phyloP scores from a whole-genome alignment of 2,113 vertebrate species.

The Rattus rattus region DNA sequence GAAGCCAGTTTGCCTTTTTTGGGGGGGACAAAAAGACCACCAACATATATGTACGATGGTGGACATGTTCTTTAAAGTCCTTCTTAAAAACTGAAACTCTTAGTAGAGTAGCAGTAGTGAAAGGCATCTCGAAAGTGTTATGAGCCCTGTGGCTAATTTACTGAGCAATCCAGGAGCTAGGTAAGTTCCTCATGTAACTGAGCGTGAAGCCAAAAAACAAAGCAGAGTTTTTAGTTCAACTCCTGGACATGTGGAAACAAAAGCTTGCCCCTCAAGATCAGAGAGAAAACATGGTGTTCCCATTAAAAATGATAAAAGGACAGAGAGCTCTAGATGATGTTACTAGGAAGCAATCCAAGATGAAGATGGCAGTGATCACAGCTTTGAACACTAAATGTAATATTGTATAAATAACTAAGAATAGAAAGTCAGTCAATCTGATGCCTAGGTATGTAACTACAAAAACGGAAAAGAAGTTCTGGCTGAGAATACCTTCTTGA shows the following conservation, averaged over 20 bases:
- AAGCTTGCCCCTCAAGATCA: constrained; percentile 52
- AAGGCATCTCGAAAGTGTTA: not conserved
- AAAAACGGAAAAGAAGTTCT: not conserved
- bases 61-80: not conserved
- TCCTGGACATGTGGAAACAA: not conserved
- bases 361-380: not conserved
- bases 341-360: not conserved
- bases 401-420: not conserved
- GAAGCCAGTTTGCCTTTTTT: not conserved
- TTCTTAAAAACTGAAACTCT: not conserved
- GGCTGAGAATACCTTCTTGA: constrained; percentile 30
- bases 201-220: not conserved
- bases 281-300: not conserved
- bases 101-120: not conserved
- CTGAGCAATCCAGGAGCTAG: not conserved
- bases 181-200: not conserved
- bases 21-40: not conserved
- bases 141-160: not conserved
- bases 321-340: not conserved
- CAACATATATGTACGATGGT: not conserved
- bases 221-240: not conserved
- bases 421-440: not conserved
- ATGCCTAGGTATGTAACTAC: not conserved
- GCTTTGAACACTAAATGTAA: not conserved
- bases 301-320: not conserved